Conservation (phyloP, 64 coral and sea anemone species). For the Pachyseris speciosa region DNA sequence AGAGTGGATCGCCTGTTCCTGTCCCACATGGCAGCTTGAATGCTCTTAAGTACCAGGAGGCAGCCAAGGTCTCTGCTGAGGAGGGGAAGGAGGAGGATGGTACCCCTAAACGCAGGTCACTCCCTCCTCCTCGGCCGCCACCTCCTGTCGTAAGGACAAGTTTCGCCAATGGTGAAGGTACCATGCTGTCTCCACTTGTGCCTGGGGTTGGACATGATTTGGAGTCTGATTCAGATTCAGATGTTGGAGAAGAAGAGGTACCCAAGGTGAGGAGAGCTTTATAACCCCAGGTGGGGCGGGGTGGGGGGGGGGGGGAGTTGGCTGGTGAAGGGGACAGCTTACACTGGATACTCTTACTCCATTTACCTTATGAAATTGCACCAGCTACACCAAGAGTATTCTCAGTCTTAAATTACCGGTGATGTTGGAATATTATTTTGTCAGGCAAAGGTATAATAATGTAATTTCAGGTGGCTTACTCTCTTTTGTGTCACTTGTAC, state of each 20-base stretch:
- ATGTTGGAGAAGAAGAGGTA: constrained; percentile 12
- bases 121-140: constrained; percentile 61
- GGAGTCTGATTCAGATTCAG: background rate
- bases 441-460: too few species aligned
- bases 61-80: background rate
- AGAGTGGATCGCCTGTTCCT: background rate
- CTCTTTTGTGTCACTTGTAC: background rate
- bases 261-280: background rate
- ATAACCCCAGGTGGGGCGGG: too few species aligned
- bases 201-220: background rate
- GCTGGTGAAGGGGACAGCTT: too few species aligned
- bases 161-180: background rate
- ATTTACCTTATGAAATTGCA: too few species aligned
- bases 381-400: too few species aligned
- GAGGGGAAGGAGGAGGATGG: background rate
- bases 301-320: too few species aligned
- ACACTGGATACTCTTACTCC: too few species aligned
- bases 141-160: constrained; percentile 31
- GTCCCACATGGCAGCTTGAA: background rate
- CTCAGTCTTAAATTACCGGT: too few species aligned
- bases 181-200: background rate
- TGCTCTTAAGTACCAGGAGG: background rate
- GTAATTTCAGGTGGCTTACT: too few species aligned
- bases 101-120: constrained; percentile 22
- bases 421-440: too few species aligned